A percentile compares a stretch with the other conserved stretches of the same genome.
Evolutionary conservation across 2,797 vertebrate genomes (phyloP).

Genomic region (Corythornis leucogaster): DNA sequence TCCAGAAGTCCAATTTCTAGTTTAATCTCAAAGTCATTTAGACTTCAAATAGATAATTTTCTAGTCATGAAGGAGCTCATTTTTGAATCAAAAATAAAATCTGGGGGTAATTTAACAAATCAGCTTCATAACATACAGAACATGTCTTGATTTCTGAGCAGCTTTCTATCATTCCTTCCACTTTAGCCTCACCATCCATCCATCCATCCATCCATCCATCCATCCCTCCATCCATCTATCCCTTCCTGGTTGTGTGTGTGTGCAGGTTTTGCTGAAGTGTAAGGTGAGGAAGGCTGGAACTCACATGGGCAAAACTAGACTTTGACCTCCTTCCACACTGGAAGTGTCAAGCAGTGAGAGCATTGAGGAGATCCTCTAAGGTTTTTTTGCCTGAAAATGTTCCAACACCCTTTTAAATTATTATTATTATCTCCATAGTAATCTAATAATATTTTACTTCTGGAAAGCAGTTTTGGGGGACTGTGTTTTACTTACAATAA

Average conservation of each 20-base stretch:
- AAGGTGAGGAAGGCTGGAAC: neutral
- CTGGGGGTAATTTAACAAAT: neutral
- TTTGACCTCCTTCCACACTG: neutral
- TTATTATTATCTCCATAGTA: neutral
- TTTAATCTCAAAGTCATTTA: constrained; percentile 1
- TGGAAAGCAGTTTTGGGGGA: neutral
- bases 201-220: neutral
- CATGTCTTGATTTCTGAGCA: neutral
- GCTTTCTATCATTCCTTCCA: neutral
- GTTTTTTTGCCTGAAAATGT: neutral
- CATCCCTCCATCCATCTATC: neutral
- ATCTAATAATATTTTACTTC: neutral
- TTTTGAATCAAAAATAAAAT: constrained; percentile 19
- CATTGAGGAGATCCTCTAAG: neutral
- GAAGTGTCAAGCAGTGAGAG: neutral
- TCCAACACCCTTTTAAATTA: neutral
- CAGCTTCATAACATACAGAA: neutral
- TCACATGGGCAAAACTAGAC: neutral
- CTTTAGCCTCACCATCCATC: neutral
- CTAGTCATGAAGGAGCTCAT: neutral
- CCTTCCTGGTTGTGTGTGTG: fast-evolving
- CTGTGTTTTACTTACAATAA: neutral
- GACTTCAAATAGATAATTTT: constrained; percentile 13
- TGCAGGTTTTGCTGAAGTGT: neutral
- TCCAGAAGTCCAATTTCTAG: neutral